Evolutionary conservation across 1,140 invertebrate species (phyloP).

Genomic region (Holotrichia oblita): DNA sequence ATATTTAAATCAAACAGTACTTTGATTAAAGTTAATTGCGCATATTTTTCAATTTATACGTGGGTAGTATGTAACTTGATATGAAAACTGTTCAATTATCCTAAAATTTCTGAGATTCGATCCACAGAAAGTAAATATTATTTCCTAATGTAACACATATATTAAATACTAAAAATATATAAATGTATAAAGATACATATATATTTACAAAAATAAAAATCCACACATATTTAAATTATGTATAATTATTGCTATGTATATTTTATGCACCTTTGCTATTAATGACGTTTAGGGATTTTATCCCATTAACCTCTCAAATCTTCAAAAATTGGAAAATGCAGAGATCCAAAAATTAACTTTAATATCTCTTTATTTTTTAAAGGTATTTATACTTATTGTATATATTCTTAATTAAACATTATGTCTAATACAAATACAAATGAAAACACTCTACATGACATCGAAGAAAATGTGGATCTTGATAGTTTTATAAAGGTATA

Average conservation of each 20-base stretch:
- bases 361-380: background rate
- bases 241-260: too few species aligned
- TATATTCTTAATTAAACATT: background rate
- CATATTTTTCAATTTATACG: background rate
- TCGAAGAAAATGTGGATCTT: background rate
- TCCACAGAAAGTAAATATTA: too few species aligned
- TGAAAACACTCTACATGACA: background rate
- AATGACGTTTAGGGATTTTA: slow-evolving; percentile 14
- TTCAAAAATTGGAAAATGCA: background rate
- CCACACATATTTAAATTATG: too few species aligned
- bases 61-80: slow-evolving; percentile 27
- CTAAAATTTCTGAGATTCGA: background rate
- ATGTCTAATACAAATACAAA: background rate
- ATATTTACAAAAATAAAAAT: too few species aligned
- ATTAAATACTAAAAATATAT: too few species aligned
- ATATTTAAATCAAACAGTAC: slow-evolving; percentile 18
- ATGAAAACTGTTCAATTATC: background rate
- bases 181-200: too few species aligned
- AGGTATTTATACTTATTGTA: background rate
- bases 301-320: background rate
- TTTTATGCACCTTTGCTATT: too few species aligned
- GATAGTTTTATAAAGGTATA: slow-evolving; percentile 13
- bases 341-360: background rate
- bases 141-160: too few species aligned
- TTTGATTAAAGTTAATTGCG: background rate